Base-by-base conservation (phyloP, 1,140 invertebrate species). In the Alviniconcha marisindica region DNA sequence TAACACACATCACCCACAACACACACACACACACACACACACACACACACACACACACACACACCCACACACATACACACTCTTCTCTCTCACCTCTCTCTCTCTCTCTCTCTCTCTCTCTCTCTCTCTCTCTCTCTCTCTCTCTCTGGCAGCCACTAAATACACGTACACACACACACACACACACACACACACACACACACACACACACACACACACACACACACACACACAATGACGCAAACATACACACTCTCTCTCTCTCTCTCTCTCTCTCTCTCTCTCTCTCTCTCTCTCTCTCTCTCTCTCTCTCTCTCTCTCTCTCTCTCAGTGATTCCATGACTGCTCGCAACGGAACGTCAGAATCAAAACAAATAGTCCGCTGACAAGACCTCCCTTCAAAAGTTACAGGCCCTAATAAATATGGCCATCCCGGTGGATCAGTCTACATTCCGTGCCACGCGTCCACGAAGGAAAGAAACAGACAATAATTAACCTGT, bases 181-280 rank as follows among this genome's bases (percentile, higher is more conserved):
- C 56, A n/a, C 56, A n/a, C 56, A 24, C 56, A n/a, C 56, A 24
- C 56, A 60, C 56, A 60, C 56, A 60, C 56, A 60, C 24, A 60
- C 56, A 60, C 56, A 60, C 56, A 60, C 56, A 60, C 56, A 60
- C 10, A 60, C 10, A n/a, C 24, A n/a, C 56, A n/a, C 56, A n/a
- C 56, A 60, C 56, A 60, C 56, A 60, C 24, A n/a, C 56, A 60
- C 56, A n/a, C 56, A 60, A 15, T 24, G 15, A 60, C 24, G 24
- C 56, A 60, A 15, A n/a, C 56, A 60, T n/a, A 60, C 56, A 60
- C 24, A n/a, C 56, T 24, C 56, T 24, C 56, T 24, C 56, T 24
- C 56, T 24, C 56, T 60, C 21, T 60, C 24, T 60, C 7, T 24
- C 24, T 60, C 24, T 24, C 24, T 60, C 56, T 60, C 56, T 14